A percentile compares a stretch with the other conserved stretches of the same genome.
Evolutionary conservation across 2,888 invertebrate genomes (phyloP).

Genomic region (Stenchaetothrips biformis): DNA sequence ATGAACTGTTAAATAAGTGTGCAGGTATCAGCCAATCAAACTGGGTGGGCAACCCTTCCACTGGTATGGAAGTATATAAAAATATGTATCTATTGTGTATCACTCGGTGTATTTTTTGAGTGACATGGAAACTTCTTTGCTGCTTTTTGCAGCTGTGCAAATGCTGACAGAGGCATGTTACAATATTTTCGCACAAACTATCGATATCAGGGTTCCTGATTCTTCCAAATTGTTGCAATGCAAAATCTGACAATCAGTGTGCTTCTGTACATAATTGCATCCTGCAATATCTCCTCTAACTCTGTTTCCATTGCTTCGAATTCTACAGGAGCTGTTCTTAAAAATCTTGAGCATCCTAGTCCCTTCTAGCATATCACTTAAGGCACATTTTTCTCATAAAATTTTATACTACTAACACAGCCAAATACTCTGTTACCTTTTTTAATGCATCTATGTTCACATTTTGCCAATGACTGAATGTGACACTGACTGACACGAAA

Average conservation of each 20-base stretch:
- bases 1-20: slow-evolving; percentile 3
- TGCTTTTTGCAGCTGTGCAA: too few relatives aligned
- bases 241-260: too few relatives aligned
- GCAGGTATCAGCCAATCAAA: background rate
- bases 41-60: background rate
- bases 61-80: slow-evolving; percentile 12
- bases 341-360: background rate
- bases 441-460: background rate
- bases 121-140: background rate
- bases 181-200: background rate
- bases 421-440: background rate
- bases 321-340: background rate
- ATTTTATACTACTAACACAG: background rate
- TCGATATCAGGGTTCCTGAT: too few relatives aligned
- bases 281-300: too few relatives aligned
- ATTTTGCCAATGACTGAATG: slow-evolving; percentile 3
- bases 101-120: background rate
- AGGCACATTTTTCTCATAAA: background rate
- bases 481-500: background rate
- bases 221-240: too few relatives aligned
- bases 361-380: background rate
- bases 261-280: too few relatives aligned
- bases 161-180: background rate
- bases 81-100: background rate
- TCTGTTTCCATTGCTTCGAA: too few relatives aligned